phyloP scores from a whole-genome alignment of 1,140 invertebrate species.

The Lasioglossum baleicum region DNA sequence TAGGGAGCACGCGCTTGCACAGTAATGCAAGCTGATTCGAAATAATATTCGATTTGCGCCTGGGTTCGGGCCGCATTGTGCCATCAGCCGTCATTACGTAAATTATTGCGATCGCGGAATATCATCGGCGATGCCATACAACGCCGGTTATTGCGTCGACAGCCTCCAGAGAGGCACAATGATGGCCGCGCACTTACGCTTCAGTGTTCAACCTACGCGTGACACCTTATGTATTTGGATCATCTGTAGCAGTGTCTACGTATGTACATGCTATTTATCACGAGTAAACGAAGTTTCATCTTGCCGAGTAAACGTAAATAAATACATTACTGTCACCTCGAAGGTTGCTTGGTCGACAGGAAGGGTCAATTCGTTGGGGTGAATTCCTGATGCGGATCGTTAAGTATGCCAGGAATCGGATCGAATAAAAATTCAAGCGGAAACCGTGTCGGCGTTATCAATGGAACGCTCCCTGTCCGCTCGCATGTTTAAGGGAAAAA shows the following conservation, averaged over 20 bases:
- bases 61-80: not conserved
- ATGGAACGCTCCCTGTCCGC: not conserved
- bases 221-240: no score
- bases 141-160: not conserved
- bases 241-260: no score
- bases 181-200: no score
- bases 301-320: no score
- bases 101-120: conserved; percentile 18
- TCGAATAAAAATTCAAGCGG: not conserved
- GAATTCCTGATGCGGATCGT: not conserved
- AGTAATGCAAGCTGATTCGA: conserved; percentile 45
- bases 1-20: conserved; percentile 27
- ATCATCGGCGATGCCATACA: no score
- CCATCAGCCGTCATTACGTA: conserved; percentile 13
- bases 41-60: conserved; percentile 56
- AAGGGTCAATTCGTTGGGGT: not conserved
- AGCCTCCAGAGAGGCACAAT: no score
- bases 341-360: no score
- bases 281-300: no score
- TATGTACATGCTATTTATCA: no score
- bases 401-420: not conserved
- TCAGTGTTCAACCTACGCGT: no score
- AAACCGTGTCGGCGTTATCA: conserved; percentile 15
- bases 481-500: conserved; percentile 41
- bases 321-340: no score